These are phyloP conservation scores for Hirtodrosophila confusa DNA, from an alignment of 2,888 invertebrate species.

Conservation along the genomic window DNA sequence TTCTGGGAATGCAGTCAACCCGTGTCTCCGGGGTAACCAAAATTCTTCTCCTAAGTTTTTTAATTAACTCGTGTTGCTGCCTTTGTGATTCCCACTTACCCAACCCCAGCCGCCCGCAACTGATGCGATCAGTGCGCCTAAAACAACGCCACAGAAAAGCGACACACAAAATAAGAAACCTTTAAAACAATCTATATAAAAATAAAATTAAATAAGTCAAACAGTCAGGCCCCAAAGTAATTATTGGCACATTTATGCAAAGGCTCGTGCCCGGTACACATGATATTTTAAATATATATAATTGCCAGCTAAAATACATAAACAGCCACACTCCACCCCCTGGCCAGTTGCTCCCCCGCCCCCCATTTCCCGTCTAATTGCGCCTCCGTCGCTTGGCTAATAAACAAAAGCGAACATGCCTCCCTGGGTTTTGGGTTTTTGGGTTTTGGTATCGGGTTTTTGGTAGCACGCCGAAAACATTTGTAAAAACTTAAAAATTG, in stretches of 20 bases:
- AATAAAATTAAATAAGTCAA: constrained; percentile 34
- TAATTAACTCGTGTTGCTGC: constrained; percentile 68
- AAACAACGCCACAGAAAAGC: constrained; percentile 24
- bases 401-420: constrained; percentile 59
- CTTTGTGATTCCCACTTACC: constrained; percentile 3
- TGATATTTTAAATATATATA: constrained; percentile 70
- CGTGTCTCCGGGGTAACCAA: constrained; percentile 42
- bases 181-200: constrained; percentile 5
- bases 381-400: constrained; percentile 51
- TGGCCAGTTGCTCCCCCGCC: background rate
- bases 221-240: constrained; percentile 61
- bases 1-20: constrained; percentile 33
- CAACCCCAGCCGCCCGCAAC: constrained; percentile 20
- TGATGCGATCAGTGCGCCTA: constrained; percentile 61
- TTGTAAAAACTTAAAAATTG: constrained; percentile 77
- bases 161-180: constrained; percentile 4
- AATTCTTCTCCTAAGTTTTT: constrained; percentile 59
- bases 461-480: constrained; percentile 48
- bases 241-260: constrained; percentile 77
- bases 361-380: constrained; percentile 55
- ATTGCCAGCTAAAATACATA: constrained; percentile 58
- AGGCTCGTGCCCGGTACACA: constrained; percentile 54
- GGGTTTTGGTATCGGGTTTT: background rate
- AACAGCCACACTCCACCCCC: constrained; percentile 13
- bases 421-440: constrained; percentile 32